Evolutionary conservation across 2,888 invertebrate species (phyloP), one percentile per base, ranked within the genome.

Genomic region (Pinctada fucata): DNA sequence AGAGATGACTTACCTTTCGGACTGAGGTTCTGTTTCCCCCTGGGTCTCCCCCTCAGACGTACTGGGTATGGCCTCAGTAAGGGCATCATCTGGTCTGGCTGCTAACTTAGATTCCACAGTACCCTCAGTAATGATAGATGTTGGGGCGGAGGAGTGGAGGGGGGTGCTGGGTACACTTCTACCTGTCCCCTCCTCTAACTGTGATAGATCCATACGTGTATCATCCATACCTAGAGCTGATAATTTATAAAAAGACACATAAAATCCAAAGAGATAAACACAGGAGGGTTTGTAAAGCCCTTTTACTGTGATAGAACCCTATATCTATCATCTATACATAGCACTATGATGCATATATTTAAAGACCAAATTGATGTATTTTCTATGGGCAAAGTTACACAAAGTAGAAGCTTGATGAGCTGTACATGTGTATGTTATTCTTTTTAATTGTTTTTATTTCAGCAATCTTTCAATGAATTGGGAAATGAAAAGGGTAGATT

Each of bases 171-270:
- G 95, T 47, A 95, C 95, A 88, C 95, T 95, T 71, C 95, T 93
- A 3, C 95, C 95, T 52, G 95, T 94, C 69, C 95, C 94, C 72
- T 95, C 94, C 85, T 95, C 94, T 82, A 94, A 92, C 85, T 94
- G 94, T 88, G 95, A 94, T 58, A 95, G 93, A 93, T 96, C 96
- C 91, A 96, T 95, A 90, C 95, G 94, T 71, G 95, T 95, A 92
- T 96, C 96, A 92, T 96, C 96, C 94, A 96, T 95, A 3, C 93
- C 92, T 79, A 91, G 13, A 58, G 58, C 58, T 58, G 58, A 13
- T 58, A 58, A 58, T 31, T 31, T 31, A 31, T 31, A 31, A 31
- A 31, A 31, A 31, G 31, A 31, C 31, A 31, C 31, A 31, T 31
- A 31, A 31, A 31, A 31, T 31, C 31, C 31, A 31, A 31, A 31